These are phyloP conservation scores for Castor canadensis DNA, from an alignment of 2,113 vertebrate genomes.

Conservation along the genomic window DNA sequence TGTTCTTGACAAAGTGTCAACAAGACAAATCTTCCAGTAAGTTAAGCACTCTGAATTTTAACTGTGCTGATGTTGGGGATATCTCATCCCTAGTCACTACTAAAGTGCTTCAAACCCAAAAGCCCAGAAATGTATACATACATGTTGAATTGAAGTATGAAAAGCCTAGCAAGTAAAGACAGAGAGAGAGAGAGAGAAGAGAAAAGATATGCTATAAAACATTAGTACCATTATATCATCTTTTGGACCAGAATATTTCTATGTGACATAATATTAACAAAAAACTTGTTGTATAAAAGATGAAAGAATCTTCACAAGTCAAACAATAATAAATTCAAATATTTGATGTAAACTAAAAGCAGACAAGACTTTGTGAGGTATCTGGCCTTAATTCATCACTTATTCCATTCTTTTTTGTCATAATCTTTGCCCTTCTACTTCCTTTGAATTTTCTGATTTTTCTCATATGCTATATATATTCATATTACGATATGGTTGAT, in stretches of 20 bases:
- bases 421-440: background rate
- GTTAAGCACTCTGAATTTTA: background rate
- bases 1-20: background rate
- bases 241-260: background rate
- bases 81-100: background rate
- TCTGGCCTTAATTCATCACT: background rate
- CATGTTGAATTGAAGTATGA: background rate
- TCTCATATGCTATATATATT: background rate
- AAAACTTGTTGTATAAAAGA: background rate
- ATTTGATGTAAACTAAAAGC: background rate
- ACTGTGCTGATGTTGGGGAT: background rate
- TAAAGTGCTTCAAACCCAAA: background rate
- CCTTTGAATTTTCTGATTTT: background rate
- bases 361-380: background rate
- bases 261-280: background rate
- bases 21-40: background rate
- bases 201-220: background rate
- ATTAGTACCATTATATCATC: background rate
- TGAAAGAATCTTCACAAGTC: background rate
- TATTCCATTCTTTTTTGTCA: slow-evolving; percentile 7
- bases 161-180: background rate
- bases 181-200: background rate
- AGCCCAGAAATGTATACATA: background rate
- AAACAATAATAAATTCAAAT: background rate
- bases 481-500: slow-evolving; percentile 60